phyloP scores from a whole-genome alignment of 2,888 invertebrate genomes.

The Epicampocera succincta region DNA sequence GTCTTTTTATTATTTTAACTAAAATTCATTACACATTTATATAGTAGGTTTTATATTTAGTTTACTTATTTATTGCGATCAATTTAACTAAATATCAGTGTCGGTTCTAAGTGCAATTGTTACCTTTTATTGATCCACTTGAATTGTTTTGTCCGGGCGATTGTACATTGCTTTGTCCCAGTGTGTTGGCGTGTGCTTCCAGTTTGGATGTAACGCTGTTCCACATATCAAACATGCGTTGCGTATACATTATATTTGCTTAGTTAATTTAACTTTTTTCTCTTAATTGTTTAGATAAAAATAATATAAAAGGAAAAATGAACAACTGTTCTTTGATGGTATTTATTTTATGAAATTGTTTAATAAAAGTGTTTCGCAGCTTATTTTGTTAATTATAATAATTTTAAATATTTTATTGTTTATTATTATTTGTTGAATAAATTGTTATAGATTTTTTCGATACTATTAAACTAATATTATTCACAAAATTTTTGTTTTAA shows the following conservation, averaged over 20 bases:
- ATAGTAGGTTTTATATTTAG: too few relatives aligned
- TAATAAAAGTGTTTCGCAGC: conserved; percentile 23
- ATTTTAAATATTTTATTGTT: conserved; percentile 21
- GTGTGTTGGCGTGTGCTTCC: conserved; percentile 82
- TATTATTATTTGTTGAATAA: conserved; percentile 17
- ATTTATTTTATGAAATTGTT: conserved; percentile 2
- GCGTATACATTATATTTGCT: conserved; percentile 81
- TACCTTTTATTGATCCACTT: conserved; percentile 82
- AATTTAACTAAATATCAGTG: too few relatives aligned
- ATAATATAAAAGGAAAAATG: conserved; percentile 26
- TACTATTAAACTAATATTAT: conserved; percentile 49
- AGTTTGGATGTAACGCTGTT: conserved; percentile 82
- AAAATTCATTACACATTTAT: too few relatives aligned
- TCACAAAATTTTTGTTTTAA: conserved; percentile 64
- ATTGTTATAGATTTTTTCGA: conserved; percentile 3
- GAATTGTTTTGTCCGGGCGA: conserved; percentile 82
- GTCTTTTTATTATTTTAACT: too few relatives aligned
- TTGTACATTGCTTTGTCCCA: conserved; percentile 82
- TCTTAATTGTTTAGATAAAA: conserved; percentile 34
- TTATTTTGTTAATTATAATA: conserved; percentile 23
- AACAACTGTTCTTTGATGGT: not conserved
- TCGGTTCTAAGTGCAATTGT: not conserved
- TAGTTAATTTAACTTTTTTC: conserved; percentile 19
- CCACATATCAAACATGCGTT: conserved; percentile 83
- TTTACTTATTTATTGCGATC: too few relatives aligned